Percentiles rank a stretch among this genome's conserved stretches.
These are phyloP conservation scores for Chelon labrosus DNA, from an alignment of 2,797 vertebrate genomes.

Conservation along the genomic window DNA sequence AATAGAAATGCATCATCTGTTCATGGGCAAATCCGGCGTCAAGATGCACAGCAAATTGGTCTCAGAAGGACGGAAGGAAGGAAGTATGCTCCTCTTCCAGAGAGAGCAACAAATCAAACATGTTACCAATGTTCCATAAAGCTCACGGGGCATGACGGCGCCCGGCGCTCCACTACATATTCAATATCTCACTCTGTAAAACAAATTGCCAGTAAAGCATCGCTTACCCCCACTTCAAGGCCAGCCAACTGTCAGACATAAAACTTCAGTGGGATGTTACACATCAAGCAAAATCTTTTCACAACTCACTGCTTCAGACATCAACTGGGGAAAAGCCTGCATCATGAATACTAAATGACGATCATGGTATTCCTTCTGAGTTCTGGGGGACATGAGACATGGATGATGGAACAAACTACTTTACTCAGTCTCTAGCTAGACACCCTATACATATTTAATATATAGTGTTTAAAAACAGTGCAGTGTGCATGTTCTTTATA, in stretches of 20 bases:
- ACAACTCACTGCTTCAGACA: constrained; percentile 52
- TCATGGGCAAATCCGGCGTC: constrained; percentile 22
- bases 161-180: constrained; percentile 48
- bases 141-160: constrained; percentile 52
- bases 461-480: constrained; percentile 3
- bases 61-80: constrained; percentile 14
- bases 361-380: constrained; percentile 17
- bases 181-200: constrained; percentile 58
- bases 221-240: constrained; percentile 54
- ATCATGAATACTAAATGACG: constrained; percentile 52
- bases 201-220: constrained; percentile 62
- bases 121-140: constrained; percentile 55
- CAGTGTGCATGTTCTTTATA: neutral
- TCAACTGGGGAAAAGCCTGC: constrained; percentile 38
- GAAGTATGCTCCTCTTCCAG: constrained; percentile 21
- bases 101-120: constrained; percentile 60
- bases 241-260: constrained; percentile 56
- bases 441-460: constrained; percentile 4
- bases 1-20: constrained; percentile 21
- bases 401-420: constrained; percentile 3
- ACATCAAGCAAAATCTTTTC: constrained; percentile 46
- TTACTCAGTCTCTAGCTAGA: neutral
- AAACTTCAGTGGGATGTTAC: constrained; percentile 48
- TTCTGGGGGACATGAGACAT: constrained; percentile 26
- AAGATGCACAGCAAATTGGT: constrained; percentile 49